Evolutionary conservation across 1,140 invertebrate genomes (phyloP).

Genomic region (Dreissena polymorpha): DNA sequence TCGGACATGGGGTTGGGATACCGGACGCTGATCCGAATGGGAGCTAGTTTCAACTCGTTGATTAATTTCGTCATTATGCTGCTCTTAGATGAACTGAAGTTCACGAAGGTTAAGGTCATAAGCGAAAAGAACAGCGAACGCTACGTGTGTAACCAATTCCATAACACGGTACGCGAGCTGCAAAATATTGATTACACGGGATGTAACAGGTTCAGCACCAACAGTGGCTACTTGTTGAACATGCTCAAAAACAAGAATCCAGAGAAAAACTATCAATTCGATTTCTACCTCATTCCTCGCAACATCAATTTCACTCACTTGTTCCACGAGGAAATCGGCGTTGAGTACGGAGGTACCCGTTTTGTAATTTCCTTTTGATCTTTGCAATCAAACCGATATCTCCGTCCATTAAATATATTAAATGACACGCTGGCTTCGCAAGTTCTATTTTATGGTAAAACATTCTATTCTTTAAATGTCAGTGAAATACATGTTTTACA

Average conservation of each 20-base stretch:
- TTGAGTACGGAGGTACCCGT: conserved; percentile 10
- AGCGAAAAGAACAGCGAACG: conserved; percentile 17
- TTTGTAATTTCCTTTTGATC: too few relatives aligned
- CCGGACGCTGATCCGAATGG: conserved; percentile 7
- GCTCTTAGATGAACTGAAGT: neutral
- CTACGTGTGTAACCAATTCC: neutral
- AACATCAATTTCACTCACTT: neutral
- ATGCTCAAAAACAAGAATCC: conserved; percentile 11
- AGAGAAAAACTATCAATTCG: conserved; percentile 5
- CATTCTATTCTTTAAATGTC: too few relatives aligned
- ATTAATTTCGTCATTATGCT: neutral
- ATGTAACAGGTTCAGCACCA: conserved; percentile 11
- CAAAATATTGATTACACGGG: neutral
- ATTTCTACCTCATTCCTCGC: conserved; percentile 24
- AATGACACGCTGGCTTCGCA: too few relatives aligned
- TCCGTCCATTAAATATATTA: too few relatives aligned
- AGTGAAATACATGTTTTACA: too few relatives aligned
- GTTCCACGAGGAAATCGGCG: conserved; percentile 16
- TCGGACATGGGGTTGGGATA: neutral
- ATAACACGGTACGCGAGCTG: neutral
- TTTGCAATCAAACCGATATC: too few relatives aligned
- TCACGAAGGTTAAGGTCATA: conserved; percentile 13
- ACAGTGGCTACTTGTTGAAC: conserved; percentile 7
- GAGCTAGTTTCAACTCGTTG: conserved; percentile 3
- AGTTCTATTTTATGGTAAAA: too few relatives aligned